Evolutionary conservation across 2,888 invertebrate genomes (phyloP), one percentile per base, ranked within the genome.

Genomic region (Plebejus argus): DNA sequence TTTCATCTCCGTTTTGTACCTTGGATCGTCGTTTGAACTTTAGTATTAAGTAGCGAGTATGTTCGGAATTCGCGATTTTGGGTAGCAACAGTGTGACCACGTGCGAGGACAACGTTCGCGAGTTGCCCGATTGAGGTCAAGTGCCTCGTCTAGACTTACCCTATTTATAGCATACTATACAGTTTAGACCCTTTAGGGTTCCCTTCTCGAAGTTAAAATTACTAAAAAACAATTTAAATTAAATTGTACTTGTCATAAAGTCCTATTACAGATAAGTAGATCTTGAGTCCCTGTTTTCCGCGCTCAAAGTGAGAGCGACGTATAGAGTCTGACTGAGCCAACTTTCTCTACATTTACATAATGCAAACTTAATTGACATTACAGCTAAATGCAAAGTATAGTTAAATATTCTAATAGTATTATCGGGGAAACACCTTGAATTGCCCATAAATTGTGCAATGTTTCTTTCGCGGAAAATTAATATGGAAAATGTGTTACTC

Each of bases 41-140:
- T 7, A 12, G 20, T 23, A 20, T 20, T 72, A n/a, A n/a, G n/a
- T n/a, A n/a, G 45, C 35, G 39, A 72, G 20, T 20, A 23, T 49
- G 74, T 1, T 18, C 7, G 28, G 18, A 66, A 66, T 66, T 53
- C 53, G 23, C 28, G 28, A 12, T 58, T 61, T 39, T 58, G 81
- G 80, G 77, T 82, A 80, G 83, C 83, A 83, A 84, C 85, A 82
- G 88, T 88, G 84, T 89, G 89, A 86, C 89, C 93, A 92, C 92
- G 92, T 92, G 91, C 85, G 78, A 87, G 88, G 87, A 89, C 89
- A 88, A 84, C 86, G 88, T 86, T 86, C 88, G 82, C 82, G 86
- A 88, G 86, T 86, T 88, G 82, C 82, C 82, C 83, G 83, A 88
- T 90, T 90, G 87, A 85, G 91, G 91, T 91, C 91, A 91, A 87